Evolutionary conservation across 2,888 invertebrate species (phyloP).

Genomic region (Merodon equestris): DNA sequence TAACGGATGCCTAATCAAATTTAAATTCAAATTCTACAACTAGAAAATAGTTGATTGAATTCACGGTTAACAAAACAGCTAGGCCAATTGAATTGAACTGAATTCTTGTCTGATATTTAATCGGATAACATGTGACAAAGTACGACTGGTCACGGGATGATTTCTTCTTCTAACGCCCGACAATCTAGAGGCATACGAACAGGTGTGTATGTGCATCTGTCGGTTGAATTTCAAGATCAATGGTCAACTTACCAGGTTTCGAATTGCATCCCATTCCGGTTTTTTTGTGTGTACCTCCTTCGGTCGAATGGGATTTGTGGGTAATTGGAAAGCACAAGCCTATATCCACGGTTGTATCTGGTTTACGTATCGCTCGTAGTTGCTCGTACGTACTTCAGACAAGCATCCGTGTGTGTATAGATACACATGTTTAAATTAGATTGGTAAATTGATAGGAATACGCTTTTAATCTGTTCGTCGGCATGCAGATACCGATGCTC

Average conservation of each 20-base stretch:
- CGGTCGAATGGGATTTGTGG: slow-evolving; percentile 7
- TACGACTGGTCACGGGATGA: slow-evolving; percentile 10
- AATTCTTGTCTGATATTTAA: slow-evolving; percentile 16
- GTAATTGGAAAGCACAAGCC: slow-evolving; percentile 16
- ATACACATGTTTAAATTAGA: slow-evolving; percentile 32
- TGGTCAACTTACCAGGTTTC: slow-evolving; percentile 51
- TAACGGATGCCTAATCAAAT: slow-evolving; percentile 21
- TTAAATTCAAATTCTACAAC: not conserved
- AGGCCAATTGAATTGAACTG: slow-evolving; percentile 35
- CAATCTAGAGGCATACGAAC: too few relatives aligned
- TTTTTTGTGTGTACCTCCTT: slow-evolving; percentile 18
- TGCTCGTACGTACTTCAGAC: too few relatives aligned
- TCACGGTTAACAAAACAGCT: slow-evolving; percentile 27
- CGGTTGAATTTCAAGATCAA: slow-evolving; percentile 50
- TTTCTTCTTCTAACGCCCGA: too few relatives aligned
- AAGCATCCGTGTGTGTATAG: too few relatives aligned
- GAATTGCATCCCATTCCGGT: slow-evolving; percentile 40
- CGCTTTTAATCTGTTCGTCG: too few relatives aligned
- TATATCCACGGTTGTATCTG: too few relatives aligned
- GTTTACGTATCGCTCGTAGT: too few relatives aligned
- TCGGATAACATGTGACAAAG: slow-evolving; percentile 20
- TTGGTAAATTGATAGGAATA: slow-evolving; percentile 37
- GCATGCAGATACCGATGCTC: too few relatives aligned
- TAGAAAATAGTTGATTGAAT: slow-evolving; percentile 17
- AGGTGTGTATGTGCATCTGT: too few relatives aligned